Percentiles rank a stretch among this genome's conserved stretches.
phyloP scores from a whole-genome alignment of 2,888 invertebrate species.

The Megamerina dolium region DNA sequence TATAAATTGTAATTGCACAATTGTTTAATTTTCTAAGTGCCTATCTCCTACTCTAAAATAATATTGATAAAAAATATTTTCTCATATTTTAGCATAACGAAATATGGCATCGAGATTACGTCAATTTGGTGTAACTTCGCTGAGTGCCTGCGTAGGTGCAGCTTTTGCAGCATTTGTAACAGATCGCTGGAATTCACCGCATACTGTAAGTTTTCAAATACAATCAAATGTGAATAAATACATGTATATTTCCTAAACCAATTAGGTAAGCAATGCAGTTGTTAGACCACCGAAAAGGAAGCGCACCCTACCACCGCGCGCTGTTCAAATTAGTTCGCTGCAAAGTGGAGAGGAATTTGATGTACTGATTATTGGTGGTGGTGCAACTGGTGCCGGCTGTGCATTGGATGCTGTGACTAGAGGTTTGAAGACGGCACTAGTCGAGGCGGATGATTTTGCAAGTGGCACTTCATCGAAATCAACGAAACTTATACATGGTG shows the following conservation, averaged over 20 bases:
- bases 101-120: slow-evolving; percentile 46
- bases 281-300: slow-evolving; percentile 52
- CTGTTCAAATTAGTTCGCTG: slow-evolving; percentile 71
- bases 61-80: too few relatives aligned
- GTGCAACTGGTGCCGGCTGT: slow-evolving; percentile 95
- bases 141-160: slow-evolving; percentile 45
- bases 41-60: too few relatives aligned
- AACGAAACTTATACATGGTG: slow-evolving; percentile 98
- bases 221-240: background rate
- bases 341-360: slow-evolving; percentile 78
- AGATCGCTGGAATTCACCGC: slow-evolving; percentile 37
- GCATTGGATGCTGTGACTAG: slow-evolving; percentile 91
- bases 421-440: slow-evolving; percentile 89
- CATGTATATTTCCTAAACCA: background rate
- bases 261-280: slow-evolving; percentile 41
- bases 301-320: slow-evolving; percentile 70
- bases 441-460: slow-evolving; percentile 95
- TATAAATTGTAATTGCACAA: too few relatives aligned
- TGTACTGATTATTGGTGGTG: slow-evolving; percentile 93
- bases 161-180: slow-evolving; percentile 42
- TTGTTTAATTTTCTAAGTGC: too few relatives aligned
- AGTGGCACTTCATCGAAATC: slow-evolving; percentile 92
- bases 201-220: slow-evolving; percentile 17
- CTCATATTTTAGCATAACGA: too few relatives aligned
- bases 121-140: slow-evolving; percentile 45